A percentile compares a stretch with the other conserved stretches of the same genome.
These are phyloP conservation scores for Neria commutata DNA, from an alignment of 2,888 invertebrate species.

Conservation along the genomic window DNA sequence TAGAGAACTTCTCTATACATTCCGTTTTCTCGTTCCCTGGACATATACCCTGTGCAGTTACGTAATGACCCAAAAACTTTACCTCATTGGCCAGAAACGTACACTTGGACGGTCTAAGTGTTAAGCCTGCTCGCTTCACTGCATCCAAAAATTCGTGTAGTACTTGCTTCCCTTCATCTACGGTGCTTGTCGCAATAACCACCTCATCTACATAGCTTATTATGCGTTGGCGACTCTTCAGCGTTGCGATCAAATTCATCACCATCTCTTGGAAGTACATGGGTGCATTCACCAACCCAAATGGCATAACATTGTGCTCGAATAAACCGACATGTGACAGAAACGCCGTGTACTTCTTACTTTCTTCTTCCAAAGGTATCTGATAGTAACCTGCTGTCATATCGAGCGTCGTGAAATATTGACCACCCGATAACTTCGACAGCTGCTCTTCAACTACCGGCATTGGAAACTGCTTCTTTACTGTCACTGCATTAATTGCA, in stretches of 20 bases:
- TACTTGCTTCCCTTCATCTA: neutral
- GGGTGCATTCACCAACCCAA: slow-evolving; percentile 48
- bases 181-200: neutral
- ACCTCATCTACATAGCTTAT: neutral
- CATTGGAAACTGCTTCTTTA: slow-evolving; percentile 24
- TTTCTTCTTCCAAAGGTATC: slow-evolving; percentile 25
- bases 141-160: slow-evolving; percentile 12
- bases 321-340: slow-evolving; percentile 46
- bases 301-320: slow-evolving; percentile 47
- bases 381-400: slow-evolving; percentile 44
- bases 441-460: slow-evolving; percentile 24
- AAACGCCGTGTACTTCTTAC: slow-evolving; percentile 44
- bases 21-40: slow-evolving; percentile 19
- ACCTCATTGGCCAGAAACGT: slow-evolving; percentile 11
- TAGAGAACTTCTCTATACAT: slow-evolving; percentile 22
- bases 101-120: slow-evolving; percentile 23
- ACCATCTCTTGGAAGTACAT: slow-evolving; percentile 32
- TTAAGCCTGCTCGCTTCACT: slow-evolving; percentile 10
- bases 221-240: neutral
- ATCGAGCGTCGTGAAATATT: slow-evolving; percentile 44
- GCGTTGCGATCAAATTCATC: neutral
- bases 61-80: slow-evolving; percentile 20
- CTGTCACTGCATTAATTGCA: slow-evolving; percentile 19
- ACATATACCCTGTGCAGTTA: neutral
- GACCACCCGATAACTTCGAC: slow-evolving; percentile 30